Conservation (phyloP, 2,113 vertebrate species). For the Ochotona curzoniae region DNA sequence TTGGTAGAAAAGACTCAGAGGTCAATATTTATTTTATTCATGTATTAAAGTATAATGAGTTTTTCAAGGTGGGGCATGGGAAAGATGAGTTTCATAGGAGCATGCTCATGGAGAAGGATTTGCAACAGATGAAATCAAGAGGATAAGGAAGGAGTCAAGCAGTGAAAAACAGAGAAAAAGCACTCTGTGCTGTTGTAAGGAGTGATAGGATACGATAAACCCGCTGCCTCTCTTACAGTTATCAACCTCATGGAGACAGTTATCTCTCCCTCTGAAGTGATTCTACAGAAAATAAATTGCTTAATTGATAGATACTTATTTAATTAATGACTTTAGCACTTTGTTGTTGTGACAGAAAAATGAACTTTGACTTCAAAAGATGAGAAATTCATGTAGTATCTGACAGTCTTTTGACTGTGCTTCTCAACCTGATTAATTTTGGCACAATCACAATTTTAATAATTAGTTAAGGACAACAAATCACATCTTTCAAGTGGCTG, state of each 20-base stretch:
- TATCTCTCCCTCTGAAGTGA: neutral
- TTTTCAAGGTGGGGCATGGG: neutral
- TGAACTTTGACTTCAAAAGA: neutral
- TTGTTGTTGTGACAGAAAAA: constrained; percentile 9
- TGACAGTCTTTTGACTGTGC: neutral
- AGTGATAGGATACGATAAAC: neutral
- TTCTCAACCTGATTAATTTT: constrained; percentile 51
- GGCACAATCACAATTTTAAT: neutral
- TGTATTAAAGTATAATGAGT: neutral
- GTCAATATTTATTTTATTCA: neutral
- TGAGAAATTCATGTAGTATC: neutral
- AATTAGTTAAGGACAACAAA: constrained; percentile 12
- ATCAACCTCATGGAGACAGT: neutral
- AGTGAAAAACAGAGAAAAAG: neutral
- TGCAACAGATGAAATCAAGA: neutral
- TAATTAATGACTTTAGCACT: neutral
- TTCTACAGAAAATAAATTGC: neutral
- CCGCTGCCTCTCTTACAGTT: neutral
- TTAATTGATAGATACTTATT: neutral
- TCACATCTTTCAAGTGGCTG: neutral
- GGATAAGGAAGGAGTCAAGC: neutral
- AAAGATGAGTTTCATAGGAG: neutral
- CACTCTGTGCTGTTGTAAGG: neutral
- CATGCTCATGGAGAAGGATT: neutral
- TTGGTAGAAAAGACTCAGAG: neutral